Conservation (phyloP, 2,797 vertebrate species). For the Bradypodion pumilum region DNA sequence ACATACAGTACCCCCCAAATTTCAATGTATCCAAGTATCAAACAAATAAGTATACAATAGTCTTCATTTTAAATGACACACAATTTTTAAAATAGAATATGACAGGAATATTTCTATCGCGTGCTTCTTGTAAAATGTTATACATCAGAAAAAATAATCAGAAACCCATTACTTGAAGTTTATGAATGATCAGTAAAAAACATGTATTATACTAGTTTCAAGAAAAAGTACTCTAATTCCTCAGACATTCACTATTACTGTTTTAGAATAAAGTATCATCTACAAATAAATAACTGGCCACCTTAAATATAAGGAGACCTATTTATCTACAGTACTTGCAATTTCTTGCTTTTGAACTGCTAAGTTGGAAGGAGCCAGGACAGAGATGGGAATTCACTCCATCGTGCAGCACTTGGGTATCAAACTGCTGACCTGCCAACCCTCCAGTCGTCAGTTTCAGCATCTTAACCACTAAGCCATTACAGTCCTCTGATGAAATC, state of each 20-base stretch:
- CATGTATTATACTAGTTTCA: background rate
- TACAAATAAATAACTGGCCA: background rate
- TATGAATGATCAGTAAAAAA: background rate
- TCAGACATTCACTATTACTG: background rate
- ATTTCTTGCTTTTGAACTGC: too few relatives aligned
- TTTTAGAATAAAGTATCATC: conserved; percentile 9
- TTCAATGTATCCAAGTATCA: too few relatives aligned
- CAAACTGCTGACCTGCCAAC: too few relatives aligned
- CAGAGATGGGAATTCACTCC: too few relatives aligned
- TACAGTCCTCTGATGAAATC: too few relatives aligned
- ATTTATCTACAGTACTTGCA: too few relatives aligned
- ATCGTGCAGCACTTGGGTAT: too few relatives aligned
- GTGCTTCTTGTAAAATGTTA: background rate
- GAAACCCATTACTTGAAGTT: background rate
- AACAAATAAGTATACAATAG: background rate
- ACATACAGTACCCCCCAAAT: too few relatives aligned
- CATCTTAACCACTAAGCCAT: too few relatives aligned
- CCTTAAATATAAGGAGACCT: too few relatives aligned
- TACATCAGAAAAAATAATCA: background rate
- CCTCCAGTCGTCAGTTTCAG: too few relatives aligned
- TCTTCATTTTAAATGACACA: background rate
- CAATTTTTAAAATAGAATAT: background rate
- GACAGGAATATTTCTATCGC: background rate
- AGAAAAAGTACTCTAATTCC: background rate
- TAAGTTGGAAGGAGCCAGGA: too few relatives aligned